Percentiles rank a stretch among this genome's conserved stretches.
These are phyloP conservation scores for Pyrrhosoma nymphula DNA, from an alignment of 2,888 invertebrate species.

Conservation along the genomic window DNA sequence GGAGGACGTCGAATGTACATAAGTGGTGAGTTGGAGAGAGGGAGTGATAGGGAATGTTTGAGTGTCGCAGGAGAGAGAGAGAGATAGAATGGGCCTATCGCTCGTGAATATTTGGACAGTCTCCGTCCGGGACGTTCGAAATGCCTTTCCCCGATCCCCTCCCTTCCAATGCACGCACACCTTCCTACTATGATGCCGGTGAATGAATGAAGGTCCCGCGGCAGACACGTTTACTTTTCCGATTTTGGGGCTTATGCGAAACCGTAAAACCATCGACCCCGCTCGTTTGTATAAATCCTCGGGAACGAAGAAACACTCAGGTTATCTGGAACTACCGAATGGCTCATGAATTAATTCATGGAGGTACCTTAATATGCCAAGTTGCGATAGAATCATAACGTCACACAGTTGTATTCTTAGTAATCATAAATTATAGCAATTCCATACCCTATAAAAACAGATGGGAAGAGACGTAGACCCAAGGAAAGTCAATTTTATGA, in stretches of 20 bases:
- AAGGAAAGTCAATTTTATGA: no score
- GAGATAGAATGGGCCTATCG: background rate
- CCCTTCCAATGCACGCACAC: background rate
- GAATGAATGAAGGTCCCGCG: background rate
- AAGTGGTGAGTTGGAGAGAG: background rate
- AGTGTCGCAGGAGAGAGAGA: background rate
- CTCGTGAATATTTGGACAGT: slow-evolving; percentile 5
- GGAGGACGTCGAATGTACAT: background rate
- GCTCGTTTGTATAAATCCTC: no score
- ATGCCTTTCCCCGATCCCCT: background rate
- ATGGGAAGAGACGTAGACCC: no score
- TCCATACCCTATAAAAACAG: no score
- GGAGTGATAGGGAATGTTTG: background rate
- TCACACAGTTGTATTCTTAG: no score
- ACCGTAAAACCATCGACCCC: background rate
- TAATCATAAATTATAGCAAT: no score
- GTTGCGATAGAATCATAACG: background rate
- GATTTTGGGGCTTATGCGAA: background rate
- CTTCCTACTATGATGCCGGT: background rate
- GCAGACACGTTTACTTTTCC: background rate
- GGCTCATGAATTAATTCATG: background rate
- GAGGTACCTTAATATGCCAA: background rate
- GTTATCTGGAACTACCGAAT: no score
- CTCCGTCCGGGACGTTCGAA: background rate
- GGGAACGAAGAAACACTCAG: no score